phyloP scores from a whole-genome alignment of 1,140 invertebrate species.

The Oncopodura yosiiana region DNA sequence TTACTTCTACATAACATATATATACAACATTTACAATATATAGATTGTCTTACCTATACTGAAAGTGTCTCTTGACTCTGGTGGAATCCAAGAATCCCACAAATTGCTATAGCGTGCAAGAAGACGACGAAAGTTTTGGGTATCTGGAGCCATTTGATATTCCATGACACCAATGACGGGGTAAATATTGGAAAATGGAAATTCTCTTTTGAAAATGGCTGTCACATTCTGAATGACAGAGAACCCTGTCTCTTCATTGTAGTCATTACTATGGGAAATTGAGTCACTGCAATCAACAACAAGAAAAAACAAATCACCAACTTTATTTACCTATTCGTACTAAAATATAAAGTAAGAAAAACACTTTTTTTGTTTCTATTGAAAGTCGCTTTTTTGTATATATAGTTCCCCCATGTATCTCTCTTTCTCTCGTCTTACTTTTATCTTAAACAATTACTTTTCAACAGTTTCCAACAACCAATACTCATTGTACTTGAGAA shows the following conservation, averaged over 20 bases:
- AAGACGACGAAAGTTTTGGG: constrained; percentile 35
- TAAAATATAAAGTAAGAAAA: too few species aligned
- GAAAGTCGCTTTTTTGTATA: too few species aligned
- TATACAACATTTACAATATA: neutral
- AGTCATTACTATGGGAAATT: constrained; percentile 44
- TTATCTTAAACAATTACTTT: too few species aligned
- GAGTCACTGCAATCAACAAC: constrained; percentile 58
- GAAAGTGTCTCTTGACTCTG: constrained; percentile 65
- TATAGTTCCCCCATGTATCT: too few species aligned
- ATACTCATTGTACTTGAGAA: too few species aligned
- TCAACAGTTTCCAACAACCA: too few species aligned
- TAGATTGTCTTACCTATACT: constrained; percentile 51
- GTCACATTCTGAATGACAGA: constrained; percentile 65
- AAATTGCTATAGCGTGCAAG: constrained; percentile 46
- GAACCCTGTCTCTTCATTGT: constrained; percentile 52
- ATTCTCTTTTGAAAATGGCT: constrained; percentile 60
- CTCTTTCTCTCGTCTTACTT: too few species aligned
- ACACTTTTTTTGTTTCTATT: too few species aligned
- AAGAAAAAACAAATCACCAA: too few species aligned
- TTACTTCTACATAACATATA: too few species aligned
- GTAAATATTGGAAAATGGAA: constrained; percentile 70
- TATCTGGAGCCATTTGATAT: constrained; percentile 34
- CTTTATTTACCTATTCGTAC: too few species aligned
- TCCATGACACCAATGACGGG: constrained; percentile 72
- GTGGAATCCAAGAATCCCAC: constrained; percentile 70